Conservation (phyloP, 2,888 invertebrate species). For the Thyatira batis region DNA sequence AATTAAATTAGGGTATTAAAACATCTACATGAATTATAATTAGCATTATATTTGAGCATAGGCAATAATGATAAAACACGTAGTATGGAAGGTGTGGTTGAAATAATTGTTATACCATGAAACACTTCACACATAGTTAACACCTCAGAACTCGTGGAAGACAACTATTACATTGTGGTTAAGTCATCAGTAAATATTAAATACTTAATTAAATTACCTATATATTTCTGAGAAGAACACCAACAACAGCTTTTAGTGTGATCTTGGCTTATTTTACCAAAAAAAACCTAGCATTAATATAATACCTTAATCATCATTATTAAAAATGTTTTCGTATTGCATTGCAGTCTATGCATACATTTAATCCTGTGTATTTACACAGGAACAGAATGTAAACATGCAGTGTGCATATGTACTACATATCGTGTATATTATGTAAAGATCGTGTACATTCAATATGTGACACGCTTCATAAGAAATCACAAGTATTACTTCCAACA, state of each 20-base stretch:
- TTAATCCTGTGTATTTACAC: background rate
- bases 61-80: conserved; percentile 25
- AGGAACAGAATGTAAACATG: background rate
- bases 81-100: conserved; percentile 26
- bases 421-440: background rate
- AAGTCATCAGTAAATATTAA: background rate
- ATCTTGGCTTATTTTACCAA: too few species aligned
- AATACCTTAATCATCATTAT: too few species aligned
- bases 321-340: too few species aligned
- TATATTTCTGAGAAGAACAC: too few species aligned
- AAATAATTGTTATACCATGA: conserved; percentile 30
- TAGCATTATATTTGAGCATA: conserved; percentile 22
- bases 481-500: conserved; percentile 45
- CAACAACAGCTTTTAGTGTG: too few species aligned
- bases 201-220: background rate
- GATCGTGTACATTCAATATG: conserved; percentile 19
- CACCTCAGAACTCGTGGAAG: background rate
- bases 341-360: background rate
- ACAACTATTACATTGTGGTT: background rate
- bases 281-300: too few species aligned
- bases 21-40: conserved; percentile 26
- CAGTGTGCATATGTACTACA: background rate
- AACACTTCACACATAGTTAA: conserved; percentile 11
- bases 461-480: conserved; percentile 55
- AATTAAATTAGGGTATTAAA: conserved; percentile 29